Evolutionary conservation across 2,113 vertebrate species (phyloP), one percentile per base, ranked within the genome.

Genomic region (Podarcis cretensis): DNA sequence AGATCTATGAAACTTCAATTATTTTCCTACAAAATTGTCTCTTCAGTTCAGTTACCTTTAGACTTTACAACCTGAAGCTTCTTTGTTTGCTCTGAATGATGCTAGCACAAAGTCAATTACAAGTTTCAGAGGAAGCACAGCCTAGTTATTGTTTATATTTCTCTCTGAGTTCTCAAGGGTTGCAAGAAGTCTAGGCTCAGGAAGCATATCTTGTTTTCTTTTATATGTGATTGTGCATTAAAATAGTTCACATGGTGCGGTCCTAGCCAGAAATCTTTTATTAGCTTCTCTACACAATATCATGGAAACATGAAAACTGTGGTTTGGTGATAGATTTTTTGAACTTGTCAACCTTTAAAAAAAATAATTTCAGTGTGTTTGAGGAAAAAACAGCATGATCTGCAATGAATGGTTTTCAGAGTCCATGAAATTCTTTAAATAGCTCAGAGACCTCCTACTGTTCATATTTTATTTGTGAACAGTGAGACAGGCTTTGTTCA

Each of bases 381-480:
- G 4, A 30, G 48, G 89, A 78, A 71, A 94, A 90, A 91, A 54
- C 78, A 89, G 37, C 78, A 77, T 40, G 74, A 94, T 89, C 84
- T 76, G 66, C 20, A 84, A 71, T 84, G 35, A 94, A 94, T 21
- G 69, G 76, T n/a, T 95, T 95, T 89, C 91, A 90, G 92, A 94
- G 77, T 84, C 89, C 86, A 68, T 81, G 89, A 93, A 93, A 85
- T 89, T 94, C 87, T 94, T 93, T 90, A 92, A 93, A 95, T 93
- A 92, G 59, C 77, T 93, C 88, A 77, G 92, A 94, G 84, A 92
- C 48, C 54, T 87, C 91, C 91, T 83, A 86, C 84, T 85, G 87
- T 80, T 94, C 57, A n/a, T 90, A 25, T 84, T 94, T 91, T 83
- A 91, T 94, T 93, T 93, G 87, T 94, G 87, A 95, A 85, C n/a